Evolutionary conservation across 2,113 vertebrate species (phyloP), one percentile per base, ranked within the genome.

Genomic region (Jacana jacana): DNA sequence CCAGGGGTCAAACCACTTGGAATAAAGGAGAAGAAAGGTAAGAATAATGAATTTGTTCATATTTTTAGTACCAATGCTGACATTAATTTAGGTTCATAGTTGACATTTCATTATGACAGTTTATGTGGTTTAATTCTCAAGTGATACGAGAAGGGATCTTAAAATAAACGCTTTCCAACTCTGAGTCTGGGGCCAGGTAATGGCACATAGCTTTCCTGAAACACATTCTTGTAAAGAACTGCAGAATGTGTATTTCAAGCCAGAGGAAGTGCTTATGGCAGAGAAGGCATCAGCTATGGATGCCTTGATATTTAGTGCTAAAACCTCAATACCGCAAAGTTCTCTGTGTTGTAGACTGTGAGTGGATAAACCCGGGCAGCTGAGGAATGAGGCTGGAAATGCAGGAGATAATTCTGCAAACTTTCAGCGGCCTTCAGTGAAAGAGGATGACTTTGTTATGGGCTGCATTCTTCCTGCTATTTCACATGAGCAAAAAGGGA

Each of bases 181-280:
- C 44, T 77, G 6, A 65, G 8, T 54, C 20, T 81, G 25, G 37
- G n/a, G 15, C 60, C 17, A 20, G 28, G 10, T 17, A 81, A 33
- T 64, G 19, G 24, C n/a, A 28, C 16, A 28, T 31, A 14, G 22
- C 24, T 85, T 31, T 76, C 79, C 48, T 81, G 69, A 78, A 92
- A 63, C 15, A 31, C 0, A 0, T n/a, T 65, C 37, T 40, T 1
- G 0, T 91, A 51, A 82, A 72, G 63, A 69, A 11, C 23, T 23
- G 20, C 12, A 44, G 33, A 65, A 49, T 0, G 0, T 22, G 5
- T 71, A 22, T 71, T 78, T 39, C n/a, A 61, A 37, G 22, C 60
- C 57, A 79, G n/a, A 81, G 42, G n/a, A 88, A 52, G 5, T 22
- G 31, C 55, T 68, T 12, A 33, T 14, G 28, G 5, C 46, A 61